Conservation (phyloP, 1,140 invertebrate genomes). For the Ceratina australensis region DNA sequence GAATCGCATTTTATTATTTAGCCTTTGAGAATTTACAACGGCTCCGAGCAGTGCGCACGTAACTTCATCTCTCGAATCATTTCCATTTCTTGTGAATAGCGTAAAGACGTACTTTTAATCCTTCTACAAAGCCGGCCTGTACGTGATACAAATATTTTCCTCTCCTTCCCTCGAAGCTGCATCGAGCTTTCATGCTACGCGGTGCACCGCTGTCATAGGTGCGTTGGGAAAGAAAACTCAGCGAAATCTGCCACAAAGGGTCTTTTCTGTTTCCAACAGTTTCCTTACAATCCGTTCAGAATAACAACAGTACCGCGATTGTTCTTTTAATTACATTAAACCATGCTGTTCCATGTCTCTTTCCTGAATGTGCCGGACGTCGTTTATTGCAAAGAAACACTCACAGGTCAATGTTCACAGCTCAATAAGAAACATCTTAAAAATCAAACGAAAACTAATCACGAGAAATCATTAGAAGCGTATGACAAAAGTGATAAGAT, state of each 20-base stretch:
- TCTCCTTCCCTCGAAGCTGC: neutral
- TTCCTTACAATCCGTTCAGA: neutral
- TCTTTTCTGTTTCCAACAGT: neutral
- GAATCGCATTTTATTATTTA: neutral
- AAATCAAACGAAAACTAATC: too few relatives aligned
- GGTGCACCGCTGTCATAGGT: neutral
- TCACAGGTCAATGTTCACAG: too few relatives aligned
- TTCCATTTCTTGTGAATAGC: slow-evolving; percentile 10
- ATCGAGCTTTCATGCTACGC: neutral
- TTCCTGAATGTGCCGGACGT: too few relatives aligned
- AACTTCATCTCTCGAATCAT: neutral
- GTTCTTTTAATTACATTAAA: neutral
- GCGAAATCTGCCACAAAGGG: neutral
- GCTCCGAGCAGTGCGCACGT: neutral
- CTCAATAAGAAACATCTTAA: too few relatives aligned
- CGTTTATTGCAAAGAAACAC: too few relatives aligned
- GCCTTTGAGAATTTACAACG: neutral
- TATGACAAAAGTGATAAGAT: too few relatives aligned
- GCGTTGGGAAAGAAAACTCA: neutral
- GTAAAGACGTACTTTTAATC: slow-evolving; percentile 6
- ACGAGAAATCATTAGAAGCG: too few relatives aligned
- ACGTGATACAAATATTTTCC: slow-evolving; percentile 24
- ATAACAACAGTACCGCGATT: neutral
- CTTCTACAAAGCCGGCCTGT: neutral
- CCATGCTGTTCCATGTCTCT: too few relatives aligned